Conservation (phyloP, 2,888 invertebrate species). For the Alcis repandata region DNA sequence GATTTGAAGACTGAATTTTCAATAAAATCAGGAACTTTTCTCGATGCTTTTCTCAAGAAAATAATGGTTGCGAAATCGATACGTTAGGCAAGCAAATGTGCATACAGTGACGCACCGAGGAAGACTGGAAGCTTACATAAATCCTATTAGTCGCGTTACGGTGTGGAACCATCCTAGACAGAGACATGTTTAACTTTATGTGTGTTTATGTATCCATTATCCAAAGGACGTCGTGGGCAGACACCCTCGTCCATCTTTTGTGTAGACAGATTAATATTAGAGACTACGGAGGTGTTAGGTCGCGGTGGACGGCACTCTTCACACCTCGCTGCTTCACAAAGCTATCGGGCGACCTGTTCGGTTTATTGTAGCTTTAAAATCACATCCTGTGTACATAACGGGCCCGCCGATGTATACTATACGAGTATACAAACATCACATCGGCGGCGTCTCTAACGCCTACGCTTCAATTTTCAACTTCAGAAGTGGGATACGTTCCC, state of each 20-base stretch:
- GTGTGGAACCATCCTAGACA: constrained; percentile 9
- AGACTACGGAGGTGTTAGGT: not conserved
- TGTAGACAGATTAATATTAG: constrained; percentile 2
- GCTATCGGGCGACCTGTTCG: constrained; percentile 55
- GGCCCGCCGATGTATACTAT: not conserved
- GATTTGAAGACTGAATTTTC: no score
- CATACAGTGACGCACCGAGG: not conserved
- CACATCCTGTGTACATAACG: constrained; percentile 26
- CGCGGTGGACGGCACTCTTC: constrained; percentile 36
- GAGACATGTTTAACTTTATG: no score
- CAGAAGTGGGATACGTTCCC: not conserved
- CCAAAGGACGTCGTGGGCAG: constrained; percentile 3
- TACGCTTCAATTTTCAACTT: constrained; percentile 15
- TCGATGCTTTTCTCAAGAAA: no score
- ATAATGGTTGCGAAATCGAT: not conserved
- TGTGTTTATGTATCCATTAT: constrained; percentile 8
- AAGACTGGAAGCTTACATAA: constrained; percentile 13
- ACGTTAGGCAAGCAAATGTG: not conserved
- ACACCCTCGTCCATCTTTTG: constrained; percentile 6
- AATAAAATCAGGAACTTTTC: no score
- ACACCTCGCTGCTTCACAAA: constrained; percentile 66
- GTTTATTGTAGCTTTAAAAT: constrained; percentile 51
- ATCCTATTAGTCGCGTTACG: constrained; percentile 17
- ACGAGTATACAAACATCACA: not conserved
- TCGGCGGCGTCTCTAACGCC: constrained; percentile 13